These are phyloP conservation scores for mouse (Mus musculus) DNA, from an alignment of 2,113 vertebrate genomes.

Conservation along the genomic window DNA sequence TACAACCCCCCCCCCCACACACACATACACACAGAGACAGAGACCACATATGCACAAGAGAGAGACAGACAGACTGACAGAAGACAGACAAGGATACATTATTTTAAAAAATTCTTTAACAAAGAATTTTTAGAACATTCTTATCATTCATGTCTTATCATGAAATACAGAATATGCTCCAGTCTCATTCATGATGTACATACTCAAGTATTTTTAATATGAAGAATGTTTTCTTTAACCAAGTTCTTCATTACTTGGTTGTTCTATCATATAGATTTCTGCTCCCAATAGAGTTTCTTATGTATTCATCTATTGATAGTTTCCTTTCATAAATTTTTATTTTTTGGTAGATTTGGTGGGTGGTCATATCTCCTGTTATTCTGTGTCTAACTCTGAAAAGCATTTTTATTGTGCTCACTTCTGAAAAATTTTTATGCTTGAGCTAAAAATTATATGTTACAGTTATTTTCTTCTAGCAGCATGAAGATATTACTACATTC, in stretches of 20 bases:
- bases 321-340: neutral
- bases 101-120: neutral
- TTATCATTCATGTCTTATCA: neutral
- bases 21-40: neutral
- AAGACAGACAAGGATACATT: neutral
- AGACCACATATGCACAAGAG: too few relatives aligned
- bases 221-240: neutral
- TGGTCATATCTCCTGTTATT: constrained; percentile 40
- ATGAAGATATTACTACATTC: constrained; percentile 41
- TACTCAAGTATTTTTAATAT: neutral
- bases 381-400: constrained; percentile 15
- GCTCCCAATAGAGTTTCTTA: neutral
- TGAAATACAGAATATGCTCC: neutral
- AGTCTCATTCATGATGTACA: neutral
- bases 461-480: constrained; percentile 48
- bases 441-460: constrained; percentile 70
- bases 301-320: neutral
- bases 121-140: neutral
- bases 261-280: neutral
- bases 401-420: constrained; percentile 57
- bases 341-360: neutral
- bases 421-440: constrained; percentile 59
- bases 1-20: too few relatives aligned
- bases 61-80: neutral
- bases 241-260: neutral